A percentile compares a stretch with the other conserved stretches of the same genome.
Evolutionary conservation across 2,888 invertebrate species (phyloP).

Genomic region (Cephus runcator): DNA sequence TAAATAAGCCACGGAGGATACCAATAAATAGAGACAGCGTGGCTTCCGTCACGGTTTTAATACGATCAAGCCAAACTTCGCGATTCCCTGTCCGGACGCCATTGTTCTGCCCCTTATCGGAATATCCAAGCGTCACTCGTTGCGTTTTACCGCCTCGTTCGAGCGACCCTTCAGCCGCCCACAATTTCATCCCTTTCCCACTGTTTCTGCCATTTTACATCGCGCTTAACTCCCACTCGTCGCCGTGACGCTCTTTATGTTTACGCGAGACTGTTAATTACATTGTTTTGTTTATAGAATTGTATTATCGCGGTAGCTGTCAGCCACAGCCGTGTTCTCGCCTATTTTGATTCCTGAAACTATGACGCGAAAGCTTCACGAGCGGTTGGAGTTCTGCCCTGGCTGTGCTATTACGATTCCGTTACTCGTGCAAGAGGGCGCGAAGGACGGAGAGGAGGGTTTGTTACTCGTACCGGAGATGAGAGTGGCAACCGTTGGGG

Average conservation of each 20-base stretch:
- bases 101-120: conserved; percentile 54
- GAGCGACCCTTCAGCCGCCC: neutral
- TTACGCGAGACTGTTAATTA: conserved; percentile 28
- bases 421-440: neutral
- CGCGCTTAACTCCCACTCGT: conserved; percentile 10
- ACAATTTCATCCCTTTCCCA: conserved; percentile 9
- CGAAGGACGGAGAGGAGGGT: neutral
- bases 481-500: neutral
- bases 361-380: neutral
- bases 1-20: neutral
- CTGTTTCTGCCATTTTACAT: conserved; percentile 11
- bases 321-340: conserved; percentile 19
- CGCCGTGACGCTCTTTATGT: conserved; percentile 15
- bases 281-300: conserved; percentile 29
- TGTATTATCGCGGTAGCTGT: conserved; percentile 28
- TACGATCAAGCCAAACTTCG: neutral
- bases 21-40: neutral
- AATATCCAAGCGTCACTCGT: conserved; percentile 35
- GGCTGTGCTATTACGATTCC: neutral
- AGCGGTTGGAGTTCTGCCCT: neutral
- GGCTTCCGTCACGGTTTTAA: neutral
- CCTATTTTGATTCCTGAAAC: neutral
- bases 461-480: neutral
- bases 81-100: conserved; percentile 1
- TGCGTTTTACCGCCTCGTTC: neutral